Percentiles rank a stretch among this genome's conserved stretches.
phyloP scores from a whole-genome alignment of 2,797 vertebrate genomes.

The Antrozous pallidus region DNA sequence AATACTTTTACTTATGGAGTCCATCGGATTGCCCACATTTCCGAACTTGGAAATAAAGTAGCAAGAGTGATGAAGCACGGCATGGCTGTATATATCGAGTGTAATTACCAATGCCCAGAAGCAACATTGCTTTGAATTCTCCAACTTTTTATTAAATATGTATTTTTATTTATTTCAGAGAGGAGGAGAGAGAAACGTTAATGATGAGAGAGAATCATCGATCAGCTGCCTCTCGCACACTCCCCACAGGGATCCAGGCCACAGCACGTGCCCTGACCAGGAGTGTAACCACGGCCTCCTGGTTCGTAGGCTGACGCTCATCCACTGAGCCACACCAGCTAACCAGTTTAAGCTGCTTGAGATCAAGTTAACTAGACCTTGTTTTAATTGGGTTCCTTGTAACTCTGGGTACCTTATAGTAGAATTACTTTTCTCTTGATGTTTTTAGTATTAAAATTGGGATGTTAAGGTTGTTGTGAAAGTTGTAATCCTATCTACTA shows the following conservation, averaged over 20 bases:
- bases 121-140: background rate
- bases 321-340: too few species aligned
- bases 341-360: background rate
- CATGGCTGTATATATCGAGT: background rate
- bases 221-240: too few species aligned
- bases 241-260: too few species aligned
- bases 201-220: too few species aligned
- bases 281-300: too few species aligned
- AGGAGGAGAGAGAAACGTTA: too few species aligned
- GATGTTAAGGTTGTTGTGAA: background rate
- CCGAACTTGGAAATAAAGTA: slow-evolving; percentile 6
- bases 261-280: too few species aligned
- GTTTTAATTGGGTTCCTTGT: background rate
- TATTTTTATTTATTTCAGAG: too few species aligned
- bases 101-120: background rate
- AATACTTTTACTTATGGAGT: background rate
- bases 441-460: background rate
- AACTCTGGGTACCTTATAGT: background rate
- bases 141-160: background rate
- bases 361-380: background rate
- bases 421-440: background rate
- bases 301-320: too few species aligned
- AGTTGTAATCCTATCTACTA: too few species aligned
- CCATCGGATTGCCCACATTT: background rate
- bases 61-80: background rate